Base-by-base conservation (phyloP, 2,113 vertebrate genomes). In the Rostratula benghalensis region DNA sequence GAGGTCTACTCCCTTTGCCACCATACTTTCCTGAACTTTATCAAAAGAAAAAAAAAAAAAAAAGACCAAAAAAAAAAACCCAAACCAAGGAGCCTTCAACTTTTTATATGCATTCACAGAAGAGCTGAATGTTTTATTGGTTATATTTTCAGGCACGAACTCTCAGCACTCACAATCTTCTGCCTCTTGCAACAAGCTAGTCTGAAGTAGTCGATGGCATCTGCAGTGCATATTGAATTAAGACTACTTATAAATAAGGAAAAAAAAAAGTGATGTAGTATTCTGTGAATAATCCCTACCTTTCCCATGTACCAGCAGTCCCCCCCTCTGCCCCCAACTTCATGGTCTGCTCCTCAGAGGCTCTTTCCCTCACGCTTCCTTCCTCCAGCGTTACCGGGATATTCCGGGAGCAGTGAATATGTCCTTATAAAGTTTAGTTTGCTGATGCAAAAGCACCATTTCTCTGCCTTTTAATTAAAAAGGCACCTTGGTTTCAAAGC, bases 391-490 rank as follows among this genome's bases (percentile, higher is more conserved):
- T 54, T 68, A 82, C 73, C 4, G 5, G 20, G 53, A n/a, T 84
- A 84, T 65, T 78, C 21, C 73, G 87, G 57, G 20, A 93, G 73
- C 69, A 92, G 43, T 61, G 53, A 89, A 11, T 46, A 53, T 27
- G 21, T 70, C 77, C 80, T 92, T 73, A 75, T 9, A 59, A 89
- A 90, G 86, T 65, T 56, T 30, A 10, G 19, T 71, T 89, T 84
- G 65, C 64, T 87, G 65, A 94, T 87, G 77, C 45, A 76, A 96
- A 89, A 76, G 48, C n/a, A 92, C 63, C 15, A 22, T 89, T 93
- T 87, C 76, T 83, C 51, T 75, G 56, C 86, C 67, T 96, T 94
- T 50, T 39, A 82, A 94, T 87, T 96, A 73, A 83, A 93, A 94
- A 76, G 84, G 74, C 70, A 93, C 83, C 65, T 93, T 95, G 77